These are phyloP conservation scores for Diploscapter pachys DNA, from an alignment of 1,140 invertebrate species.

Conservation along the genomic window DNA sequence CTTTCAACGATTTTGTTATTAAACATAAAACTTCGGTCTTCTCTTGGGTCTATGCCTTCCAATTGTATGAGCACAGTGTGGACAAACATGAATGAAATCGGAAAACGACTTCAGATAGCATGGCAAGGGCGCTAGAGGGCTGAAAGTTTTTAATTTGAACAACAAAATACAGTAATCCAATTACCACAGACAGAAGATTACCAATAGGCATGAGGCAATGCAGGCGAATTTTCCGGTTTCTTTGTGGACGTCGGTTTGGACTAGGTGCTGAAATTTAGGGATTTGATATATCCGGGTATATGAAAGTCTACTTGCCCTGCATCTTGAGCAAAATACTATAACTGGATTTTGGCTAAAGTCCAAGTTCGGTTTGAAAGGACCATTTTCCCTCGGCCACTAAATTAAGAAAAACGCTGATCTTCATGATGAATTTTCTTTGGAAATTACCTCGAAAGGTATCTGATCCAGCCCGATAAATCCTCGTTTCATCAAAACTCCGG, in stretches of 20 bases:
- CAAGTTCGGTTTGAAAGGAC: slow-evolving; percentile 40
- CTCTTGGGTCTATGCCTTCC: slow-evolving; percentile 8
- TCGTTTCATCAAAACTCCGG: slow-evolving; percentile 15
- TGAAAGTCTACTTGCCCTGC: slow-evolving; percentile 39
- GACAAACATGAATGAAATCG: slow-evolving; percentile 45
- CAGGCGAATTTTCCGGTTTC: slow-evolving; percentile 46
- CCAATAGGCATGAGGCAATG: slow-evolving; percentile 41
- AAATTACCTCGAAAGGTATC: slow-evolving; percentile 8
- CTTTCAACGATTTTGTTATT: too few relatives aligned
- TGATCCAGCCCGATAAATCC: slow-evolving; percentile 27
- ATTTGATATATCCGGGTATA: background rate
- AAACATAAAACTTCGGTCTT: too few relatives aligned
- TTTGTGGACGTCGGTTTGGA: slow-evolving; percentile 43
- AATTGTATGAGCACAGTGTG: slow-evolving; percentile 42
- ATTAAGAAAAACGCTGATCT: background rate
- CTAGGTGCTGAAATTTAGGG: slow-evolving; percentile 36
- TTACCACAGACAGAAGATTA: slow-evolving; percentile 44
- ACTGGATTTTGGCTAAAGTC: slow-evolving; percentile 42
- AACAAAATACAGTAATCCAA: background rate
- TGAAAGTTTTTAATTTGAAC: slow-evolving; percentile 13
- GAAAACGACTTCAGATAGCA: slow-evolving; percentile 45
- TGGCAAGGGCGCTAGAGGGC: slow-evolving; percentile 45
- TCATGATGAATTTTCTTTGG: slow-evolving; percentile 9
- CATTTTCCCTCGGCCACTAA: slow-evolving; percentile 1
- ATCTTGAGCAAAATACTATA: slow-evolving; percentile 48